Base-by-base conservation (phyloP, 2,113 vertebrate genomes). In the Ammospiza nelsoni region DNA sequence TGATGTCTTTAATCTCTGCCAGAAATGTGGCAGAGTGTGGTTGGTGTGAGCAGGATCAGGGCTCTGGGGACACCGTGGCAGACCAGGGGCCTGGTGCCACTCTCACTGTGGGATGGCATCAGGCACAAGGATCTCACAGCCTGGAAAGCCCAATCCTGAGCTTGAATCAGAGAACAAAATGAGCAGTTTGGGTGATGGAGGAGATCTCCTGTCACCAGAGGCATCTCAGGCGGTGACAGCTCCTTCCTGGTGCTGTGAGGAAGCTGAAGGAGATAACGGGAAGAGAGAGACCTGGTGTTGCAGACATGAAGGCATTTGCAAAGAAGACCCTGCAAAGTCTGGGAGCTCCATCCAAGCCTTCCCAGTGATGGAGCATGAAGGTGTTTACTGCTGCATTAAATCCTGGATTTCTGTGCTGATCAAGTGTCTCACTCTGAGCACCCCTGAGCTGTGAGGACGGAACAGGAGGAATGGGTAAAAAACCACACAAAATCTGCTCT, bases 311-410 rank as follows among this genome's bases (percentile, higher is more conserved):
- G 12, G 7, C 9, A 3, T 73, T 63, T 44, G 31, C 37, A 52
- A 9, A 52, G 54, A 25, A 65, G 66, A 15, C 37, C 14, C 54
- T 61, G 6, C 3, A 17, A 33, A 23, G 16, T 78, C 55, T 48
- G 19, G 41, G 43, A 61, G 14, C 23, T 81, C 46, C 14, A 3
- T 43, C 37, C 52, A 33, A 74, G 14, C 46, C 65, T 78, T 22
- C 46, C n/a, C 0, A 1, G 1, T 0, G 25, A 1, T 2, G 46
- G 14, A 48, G 63, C 2, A 1, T 11, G 15, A 46, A 52, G 46
- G 23, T 28, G 41, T n/a, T 84, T 46, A 23, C 11, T 3, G 2
- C 84, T 24, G 12, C 3, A 0, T 28, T 71, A 19, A 33, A 58
- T 9, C 21, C 39, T 5, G 8, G 6, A 8, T 43, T 58, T 28